A percentile compares a stretch with the other conserved stretches of the same genome.
phyloP scores from a whole-genome alignment of 2,797 vertebrate genomes.

The Protosalanx chinensis region DNA sequence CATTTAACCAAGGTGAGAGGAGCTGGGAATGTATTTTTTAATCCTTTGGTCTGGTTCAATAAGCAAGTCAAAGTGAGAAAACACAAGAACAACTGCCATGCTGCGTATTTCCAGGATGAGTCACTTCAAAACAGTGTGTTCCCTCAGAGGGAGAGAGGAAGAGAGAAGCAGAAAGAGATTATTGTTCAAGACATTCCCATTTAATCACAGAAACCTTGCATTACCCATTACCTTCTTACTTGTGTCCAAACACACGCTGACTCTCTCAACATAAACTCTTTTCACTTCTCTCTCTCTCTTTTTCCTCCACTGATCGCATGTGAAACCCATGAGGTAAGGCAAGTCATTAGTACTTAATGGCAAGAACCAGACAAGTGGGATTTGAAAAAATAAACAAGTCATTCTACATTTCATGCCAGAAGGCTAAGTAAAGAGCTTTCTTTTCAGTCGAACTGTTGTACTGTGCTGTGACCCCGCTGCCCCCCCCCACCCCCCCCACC shows the following conservation, averaged over 20 bases:
- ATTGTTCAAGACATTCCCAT: conserved; percentile 4
- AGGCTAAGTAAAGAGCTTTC: not conserved
- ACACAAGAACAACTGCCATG: not conserved
- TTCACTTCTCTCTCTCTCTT: conserved; percentile 11
- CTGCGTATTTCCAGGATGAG: too few species aligned
- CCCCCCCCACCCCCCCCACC: too few species aligned
- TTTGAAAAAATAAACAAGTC: conserved; percentile 26
- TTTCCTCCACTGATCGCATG: conserved; percentile 16
- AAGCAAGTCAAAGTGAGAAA: not conserved
- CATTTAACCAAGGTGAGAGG: conserved; percentile 46
- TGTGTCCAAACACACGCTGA: conserved; percentile 25
- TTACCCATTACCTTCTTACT: conserved; percentile 22
- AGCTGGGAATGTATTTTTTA: conserved; percentile 43
- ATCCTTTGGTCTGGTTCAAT: conserved; percentile 41
- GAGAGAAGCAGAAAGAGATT: conserved; percentile 7
- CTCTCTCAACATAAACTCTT: not conserved
- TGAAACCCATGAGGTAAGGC: conserved; percentile 29
- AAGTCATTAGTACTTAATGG: conserved; percentile 18
- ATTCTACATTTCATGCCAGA: conserved; percentile 9
- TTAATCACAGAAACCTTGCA: conserved; percentile 17
- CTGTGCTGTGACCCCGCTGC: too few species aligned
- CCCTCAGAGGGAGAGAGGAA: not conserved
- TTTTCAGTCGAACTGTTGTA: not conserved
- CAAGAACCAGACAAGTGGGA: conserved; percentile 18
- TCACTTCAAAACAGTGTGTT: not conserved